These are phyloP conservation scores for Rhynchonycteris naso DNA, from an alignment of 2,797 vertebrate species.

Conservation along the genomic window DNA sequence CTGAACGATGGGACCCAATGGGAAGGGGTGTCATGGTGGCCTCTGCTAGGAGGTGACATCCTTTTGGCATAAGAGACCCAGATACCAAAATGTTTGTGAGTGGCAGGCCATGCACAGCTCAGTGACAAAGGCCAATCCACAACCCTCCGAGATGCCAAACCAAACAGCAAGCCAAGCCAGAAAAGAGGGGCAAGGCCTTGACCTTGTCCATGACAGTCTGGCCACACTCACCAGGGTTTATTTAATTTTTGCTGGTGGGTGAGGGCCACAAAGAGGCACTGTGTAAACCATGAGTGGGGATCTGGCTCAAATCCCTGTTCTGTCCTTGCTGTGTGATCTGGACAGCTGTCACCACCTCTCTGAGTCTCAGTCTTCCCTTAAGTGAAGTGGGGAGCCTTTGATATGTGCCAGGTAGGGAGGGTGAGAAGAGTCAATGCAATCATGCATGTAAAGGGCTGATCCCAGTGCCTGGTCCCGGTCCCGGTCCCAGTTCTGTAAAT, in stretches of 20 bases:
- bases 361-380: neutral
- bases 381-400: neutral
- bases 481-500: neutral
- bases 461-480: neutral
- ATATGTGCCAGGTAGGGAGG: neutral
- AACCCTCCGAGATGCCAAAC: neutral
- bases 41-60: neutral
- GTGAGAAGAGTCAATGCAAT: neutral
- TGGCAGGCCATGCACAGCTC: neutral
- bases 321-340: neutral
- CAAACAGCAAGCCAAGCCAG: neutral
- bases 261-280: neutral
- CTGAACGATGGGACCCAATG: fast-evolving
- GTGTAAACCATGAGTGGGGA: neutral
- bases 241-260: neutral
- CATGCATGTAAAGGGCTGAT: fast-evolving
- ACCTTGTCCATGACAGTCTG: neutral
- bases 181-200: neutral
- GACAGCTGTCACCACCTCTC: neutral
- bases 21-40: neutral
- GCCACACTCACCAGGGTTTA: fast-evolving
- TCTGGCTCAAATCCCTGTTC: neutral
- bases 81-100: neutral
- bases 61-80: neutral
- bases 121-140: neutral